Evolutionary conservation across 92 coral and sea anemone species (phyloP), one percentile per base, ranked within the genome.

Genomic region (Pocillopora meandrina): DNA sequence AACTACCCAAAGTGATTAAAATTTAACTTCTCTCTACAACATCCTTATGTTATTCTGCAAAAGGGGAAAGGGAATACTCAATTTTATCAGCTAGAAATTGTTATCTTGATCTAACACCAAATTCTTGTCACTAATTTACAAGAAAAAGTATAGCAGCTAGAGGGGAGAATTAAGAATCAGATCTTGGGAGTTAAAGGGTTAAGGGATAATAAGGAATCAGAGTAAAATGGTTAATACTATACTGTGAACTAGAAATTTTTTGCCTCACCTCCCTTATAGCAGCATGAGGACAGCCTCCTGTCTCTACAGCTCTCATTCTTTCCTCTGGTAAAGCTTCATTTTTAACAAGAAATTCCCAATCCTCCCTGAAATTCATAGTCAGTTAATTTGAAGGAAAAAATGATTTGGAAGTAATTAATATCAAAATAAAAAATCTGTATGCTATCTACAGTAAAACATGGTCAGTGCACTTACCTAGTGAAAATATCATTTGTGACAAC

Each of bases 201-300:
- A 2, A 16, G 0, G 62, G 18, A 12, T 0, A 59, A 7, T 10
- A 0, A 59, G 14, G 2, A 57, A 5, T 59, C 62, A 59, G 0
- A 59, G 62, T 42, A 42, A 42, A 42, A 3, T 42, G 52, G 52
- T 42, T 42, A 2, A 42, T 3, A 7, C 52, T 42, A 42, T 3
- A 42, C 52, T 42, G 7, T 42, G 52, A 7, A 42, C 8, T 1
- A 42, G 8, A 42, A 42, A 42, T 77, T 10, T 21, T 5, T n/a
- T 21, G 56, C 63, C 42, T 10, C 80, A 88, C 94, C 90, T 91
- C 94, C 58, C 94, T 84, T 47, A 91, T 91, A 17, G 94, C 94
- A 42, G 94, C 94, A 80, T 91, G 94, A 2, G 94, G 94, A 62
- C 94, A 91, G 17, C 94, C 94, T 68, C 94, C 94, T 3, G 94